These are phyloP conservation scores for Xiphias gladius DNA, from an alignment of 2,113 vertebrate genomes.

Conservation along the genomic window DNA sequence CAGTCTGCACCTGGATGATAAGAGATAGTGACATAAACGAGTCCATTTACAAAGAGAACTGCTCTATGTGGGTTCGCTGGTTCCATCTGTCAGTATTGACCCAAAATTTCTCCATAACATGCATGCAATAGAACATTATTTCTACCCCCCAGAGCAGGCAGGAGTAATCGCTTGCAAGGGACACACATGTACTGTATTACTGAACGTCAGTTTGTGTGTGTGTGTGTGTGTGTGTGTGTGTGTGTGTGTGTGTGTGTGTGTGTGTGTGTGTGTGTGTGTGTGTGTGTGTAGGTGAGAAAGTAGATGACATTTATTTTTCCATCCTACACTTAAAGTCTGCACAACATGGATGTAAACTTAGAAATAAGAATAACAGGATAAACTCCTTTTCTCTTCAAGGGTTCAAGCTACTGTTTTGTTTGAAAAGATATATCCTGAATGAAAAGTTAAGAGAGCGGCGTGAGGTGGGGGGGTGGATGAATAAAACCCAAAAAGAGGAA, in stretches of 20 bases:
- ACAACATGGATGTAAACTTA: no score
- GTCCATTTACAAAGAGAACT: background rate
- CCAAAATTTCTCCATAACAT: background rate
- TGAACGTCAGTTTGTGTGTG: background rate
- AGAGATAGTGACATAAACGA: background rate
- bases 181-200: background rate
- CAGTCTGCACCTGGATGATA: conserved; percentile 87
- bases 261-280: no score
- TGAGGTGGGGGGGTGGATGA: background rate
- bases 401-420: background rate
- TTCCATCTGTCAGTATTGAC: conserved; percentile 7
- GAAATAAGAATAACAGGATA: background rate
- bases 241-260: no score
- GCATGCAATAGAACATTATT: background rate
- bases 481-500: background rate
- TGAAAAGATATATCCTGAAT: background rate
- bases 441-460: background rate
- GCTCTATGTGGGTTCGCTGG: background rate
- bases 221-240: no score
- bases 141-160: background rate
- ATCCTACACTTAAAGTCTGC: background rate
- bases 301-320: background rate
- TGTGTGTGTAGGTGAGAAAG: conserved; percentile 5
- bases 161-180: background rate
- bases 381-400: background rate